A percentile compares a stretch with the other conserved stretches of the same genome.
Evolutionary conservation across 2,888 invertebrate species (phyloP).

Genomic region (Liopterus haemorrhoidalis): DNA sequence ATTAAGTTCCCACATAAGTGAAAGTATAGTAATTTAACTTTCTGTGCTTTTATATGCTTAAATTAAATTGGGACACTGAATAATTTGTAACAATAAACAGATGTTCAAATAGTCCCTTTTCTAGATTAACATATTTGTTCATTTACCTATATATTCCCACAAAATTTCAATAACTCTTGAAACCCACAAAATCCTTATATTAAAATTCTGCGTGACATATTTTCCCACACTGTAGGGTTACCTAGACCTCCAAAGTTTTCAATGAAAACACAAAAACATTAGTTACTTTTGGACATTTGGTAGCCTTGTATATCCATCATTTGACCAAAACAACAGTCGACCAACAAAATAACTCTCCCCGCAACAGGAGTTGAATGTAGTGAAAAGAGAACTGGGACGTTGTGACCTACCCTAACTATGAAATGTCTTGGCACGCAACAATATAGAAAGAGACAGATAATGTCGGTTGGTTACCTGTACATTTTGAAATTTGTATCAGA

Average conservation of each 20-base stretch:
- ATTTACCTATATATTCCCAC: too few species aligned
- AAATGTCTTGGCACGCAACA: conserved; percentile 36
- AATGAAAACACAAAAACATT: conserved; percentile 39
- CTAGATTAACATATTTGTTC: too few species aligned
- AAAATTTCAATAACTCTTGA: too few species aligned
- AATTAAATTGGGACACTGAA: too few species aligned
- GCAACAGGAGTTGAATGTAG: conserved; percentile 18
- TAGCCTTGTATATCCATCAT: conserved; percentile 43
- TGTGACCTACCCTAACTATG: conserved; percentile 42
- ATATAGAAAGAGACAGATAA: conserved; percentile 34
- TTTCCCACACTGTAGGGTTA: conserved; percentile 33
- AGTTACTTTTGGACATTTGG: conserved; percentile 41
- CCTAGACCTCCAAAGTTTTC: conserved; percentile 32
- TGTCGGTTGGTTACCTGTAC: conserved; percentile 37
- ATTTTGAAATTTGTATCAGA: conserved; percentile 11
- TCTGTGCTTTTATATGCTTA: too few species aligned
- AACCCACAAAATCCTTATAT: too few species aligned
- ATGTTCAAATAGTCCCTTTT: too few species aligned
- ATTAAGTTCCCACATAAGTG: too few species aligned
- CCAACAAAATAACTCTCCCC: conserved; percentile 27
- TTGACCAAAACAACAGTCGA: conserved; percentile 42
- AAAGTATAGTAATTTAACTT: too few species aligned
- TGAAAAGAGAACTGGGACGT: conserved; percentile 32
- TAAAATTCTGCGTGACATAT: conserved; percentile 19
- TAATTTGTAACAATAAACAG: too few species aligned